Base-by-base conservation (phyloP, 2,888 invertebrate species). In the Nymphalis polychloros region DNA sequence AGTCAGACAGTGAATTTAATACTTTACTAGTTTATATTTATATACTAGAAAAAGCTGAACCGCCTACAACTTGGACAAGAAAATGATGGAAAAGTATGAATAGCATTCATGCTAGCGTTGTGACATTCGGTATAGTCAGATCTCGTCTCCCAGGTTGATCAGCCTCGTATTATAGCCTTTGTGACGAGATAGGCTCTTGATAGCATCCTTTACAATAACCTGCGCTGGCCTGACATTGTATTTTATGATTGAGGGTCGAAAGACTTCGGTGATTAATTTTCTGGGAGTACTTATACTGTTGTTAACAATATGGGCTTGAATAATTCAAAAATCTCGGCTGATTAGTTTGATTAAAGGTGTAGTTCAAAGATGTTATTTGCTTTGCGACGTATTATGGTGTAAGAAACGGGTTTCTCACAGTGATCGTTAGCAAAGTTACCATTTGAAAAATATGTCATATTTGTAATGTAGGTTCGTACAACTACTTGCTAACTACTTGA, bases 71-170 rank as follows among this genome's bases (percentile, higher is more conserved):
- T 59, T 64, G 16, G 17, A 49, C 50, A 46, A 57, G 4, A 41
- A 47, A 13, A 31, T 61, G 1, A 52, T 60, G 52, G 65, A 66
- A 70, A 68, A 66, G 68, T 70, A 64, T 70, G 71, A 68, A 71
- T 63, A 55, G 60, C 60, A 41, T 49, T 65, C 65, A 61, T 62
- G 66, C 52, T 23, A 53, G 66, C 71, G 66, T 71, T 71, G 72
- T 71, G 53, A 67, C 68, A 71, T 59, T 67, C 61, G 62, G 65
- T 62, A 68, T 67, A 68, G 66, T 64, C 66, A 57, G 64, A 61
- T 55, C 68, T 59, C 70, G 66, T 68, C 70, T 67, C 49, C 59
- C 57, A 59, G 71, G 68, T 59, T 65, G 71, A 72, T 72, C 71
- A 64, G 68, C 57, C 68, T 63, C 49, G 60, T 64, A 70, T 70